These are phyloP conservation scores for Caradrina kadenii DNA, from an alignment of 2,888 invertebrate species.

Conservation along the genomic window DNA sequence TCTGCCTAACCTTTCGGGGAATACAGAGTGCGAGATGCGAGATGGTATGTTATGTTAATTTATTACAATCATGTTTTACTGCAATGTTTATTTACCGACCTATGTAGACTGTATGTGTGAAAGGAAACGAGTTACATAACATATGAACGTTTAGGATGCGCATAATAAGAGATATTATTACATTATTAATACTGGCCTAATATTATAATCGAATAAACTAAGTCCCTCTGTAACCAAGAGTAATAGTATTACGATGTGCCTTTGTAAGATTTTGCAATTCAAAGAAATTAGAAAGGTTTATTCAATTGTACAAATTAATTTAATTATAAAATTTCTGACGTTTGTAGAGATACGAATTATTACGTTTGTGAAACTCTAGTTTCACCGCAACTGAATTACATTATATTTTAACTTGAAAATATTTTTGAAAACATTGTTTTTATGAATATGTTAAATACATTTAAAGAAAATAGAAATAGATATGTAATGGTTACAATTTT, in stretches of 20 bases:
- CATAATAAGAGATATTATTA: conserved; percentile 5
- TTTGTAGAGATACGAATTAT: conserved; percentile 29
- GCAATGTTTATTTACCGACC: background rate
- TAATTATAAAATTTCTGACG: conserved; percentile 24
- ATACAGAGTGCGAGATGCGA: too few relatives aligned
- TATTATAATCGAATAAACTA: conserved; percentile 43
- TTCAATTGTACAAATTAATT: conserved; percentile 51
- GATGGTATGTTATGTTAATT: too few relatives aligned
- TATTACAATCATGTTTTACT: background rate
- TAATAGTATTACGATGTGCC: conserved; percentile 49
- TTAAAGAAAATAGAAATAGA: too few relatives aligned
- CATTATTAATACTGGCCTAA: conserved; percentile 17
- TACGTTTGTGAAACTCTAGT: conserved; percentile 1
- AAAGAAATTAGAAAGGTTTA: conserved; percentile 42
- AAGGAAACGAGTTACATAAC: background rate
- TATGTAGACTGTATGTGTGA: background rate
- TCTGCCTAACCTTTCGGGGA: too few relatives aligned
- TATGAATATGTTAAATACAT: too few relatives aligned
- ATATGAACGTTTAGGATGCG: background rate
- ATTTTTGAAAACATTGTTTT: background rate
- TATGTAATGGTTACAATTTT: background rate
- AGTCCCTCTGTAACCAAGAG: conserved; percentile 22
- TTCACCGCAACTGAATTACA: conserved; percentile 5
- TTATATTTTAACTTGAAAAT: conserved; percentile 17
- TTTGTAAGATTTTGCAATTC: conserved; percentile 42